Conservation (phyloP, 2,113 vertebrate species). For the Pagrus major region DNA sequence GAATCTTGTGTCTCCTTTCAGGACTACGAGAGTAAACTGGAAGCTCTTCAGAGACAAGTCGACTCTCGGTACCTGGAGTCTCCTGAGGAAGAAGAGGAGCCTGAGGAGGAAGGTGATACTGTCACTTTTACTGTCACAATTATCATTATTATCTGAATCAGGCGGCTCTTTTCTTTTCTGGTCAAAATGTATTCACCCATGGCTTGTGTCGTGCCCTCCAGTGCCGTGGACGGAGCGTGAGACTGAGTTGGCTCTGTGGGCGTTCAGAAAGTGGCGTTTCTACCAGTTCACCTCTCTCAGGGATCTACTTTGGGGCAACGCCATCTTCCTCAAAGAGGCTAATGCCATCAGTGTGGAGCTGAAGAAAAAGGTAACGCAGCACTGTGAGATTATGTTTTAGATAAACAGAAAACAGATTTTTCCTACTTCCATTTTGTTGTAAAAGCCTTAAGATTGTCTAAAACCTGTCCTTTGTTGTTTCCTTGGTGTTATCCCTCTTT, state of each 20-base stretch:
- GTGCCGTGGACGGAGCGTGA: slow-evolving; percentile 94
- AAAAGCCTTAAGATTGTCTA: background rate
- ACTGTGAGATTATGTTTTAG: background rate
- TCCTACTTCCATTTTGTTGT: background rate
- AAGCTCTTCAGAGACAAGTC: slow-evolving; percentile 96
- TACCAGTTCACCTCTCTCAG: slow-evolving; percentile 98
- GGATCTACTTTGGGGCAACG: slow-evolving; percentile 96
- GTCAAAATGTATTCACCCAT: slow-evolving; percentile 1
- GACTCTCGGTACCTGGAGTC: slow-evolving; percentile 92
- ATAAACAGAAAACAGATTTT: background rate
- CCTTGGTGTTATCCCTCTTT: background rate
- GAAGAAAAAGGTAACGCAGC: slow-evolving; percentile 91
- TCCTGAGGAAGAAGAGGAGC: slow-evolving; percentile 96
- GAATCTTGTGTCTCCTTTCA: slow-evolving; percentile 60
- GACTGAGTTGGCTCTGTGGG: slow-evolving; percentile 95
- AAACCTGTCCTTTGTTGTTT: background rate
- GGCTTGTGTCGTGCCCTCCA: slow-evolving; percentile 57
- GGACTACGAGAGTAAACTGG: slow-evolving; percentile 98
- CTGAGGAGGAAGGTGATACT: slow-evolving; percentile 93
- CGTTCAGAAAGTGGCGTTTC: slow-evolving; percentile 98
- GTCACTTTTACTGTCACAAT: background rate
- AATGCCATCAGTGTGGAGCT: slow-evolving; percentile 98
- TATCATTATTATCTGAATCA: background rate
- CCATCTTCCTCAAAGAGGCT: slow-evolving; percentile 98
- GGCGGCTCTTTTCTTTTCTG: background rate